Percentiles rank a stretch among this genome's conserved stretches.
Conservation (phyloP, 2,797 vertebrate species). For the Manis crassicaudata region DNA sequence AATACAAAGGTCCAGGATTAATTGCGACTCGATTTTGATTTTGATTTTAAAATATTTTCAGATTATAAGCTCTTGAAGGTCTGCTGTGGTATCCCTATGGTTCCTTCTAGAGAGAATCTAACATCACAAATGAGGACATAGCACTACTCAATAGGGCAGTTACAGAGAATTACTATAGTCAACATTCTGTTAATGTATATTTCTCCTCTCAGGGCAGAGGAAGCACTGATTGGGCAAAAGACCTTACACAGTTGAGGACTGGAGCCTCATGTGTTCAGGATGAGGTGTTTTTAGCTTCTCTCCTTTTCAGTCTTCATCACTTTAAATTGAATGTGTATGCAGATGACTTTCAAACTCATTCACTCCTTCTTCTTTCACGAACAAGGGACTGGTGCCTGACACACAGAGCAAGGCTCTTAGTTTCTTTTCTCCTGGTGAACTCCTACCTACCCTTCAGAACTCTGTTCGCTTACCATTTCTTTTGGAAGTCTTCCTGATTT, state of each 20-base stretch:
- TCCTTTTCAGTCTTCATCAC: background rate
- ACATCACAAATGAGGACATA: background rate
- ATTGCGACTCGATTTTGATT: background rate
- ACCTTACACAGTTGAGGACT: background rate
- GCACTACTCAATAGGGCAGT: background rate
- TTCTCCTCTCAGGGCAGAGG: background rate
- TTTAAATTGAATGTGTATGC: background rate
- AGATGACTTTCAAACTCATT: background rate
- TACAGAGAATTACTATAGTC: background rate
- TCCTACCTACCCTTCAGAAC: background rate
- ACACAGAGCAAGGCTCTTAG: background rate
- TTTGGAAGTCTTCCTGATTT: background rate
- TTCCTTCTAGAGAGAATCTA: background rate
- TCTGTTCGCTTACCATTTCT: background rate
- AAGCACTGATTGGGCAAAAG: background rate
- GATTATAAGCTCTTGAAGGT: background rate
- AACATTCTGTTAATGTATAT: background rate
- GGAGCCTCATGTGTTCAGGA: background rate
- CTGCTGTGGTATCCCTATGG: background rate
- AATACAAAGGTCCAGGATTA: background rate
- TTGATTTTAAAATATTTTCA: background rate
- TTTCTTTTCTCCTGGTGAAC: background rate
- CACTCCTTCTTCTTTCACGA: background rate
- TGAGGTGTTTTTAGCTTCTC: background rate
- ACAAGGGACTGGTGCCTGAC: background rate